Evolutionary conservation across 2,888 invertebrate genomes (phyloP), one percentile per base, ranked within the genome.

Genomic region (Caenorhabditis wallacei): DNA sequence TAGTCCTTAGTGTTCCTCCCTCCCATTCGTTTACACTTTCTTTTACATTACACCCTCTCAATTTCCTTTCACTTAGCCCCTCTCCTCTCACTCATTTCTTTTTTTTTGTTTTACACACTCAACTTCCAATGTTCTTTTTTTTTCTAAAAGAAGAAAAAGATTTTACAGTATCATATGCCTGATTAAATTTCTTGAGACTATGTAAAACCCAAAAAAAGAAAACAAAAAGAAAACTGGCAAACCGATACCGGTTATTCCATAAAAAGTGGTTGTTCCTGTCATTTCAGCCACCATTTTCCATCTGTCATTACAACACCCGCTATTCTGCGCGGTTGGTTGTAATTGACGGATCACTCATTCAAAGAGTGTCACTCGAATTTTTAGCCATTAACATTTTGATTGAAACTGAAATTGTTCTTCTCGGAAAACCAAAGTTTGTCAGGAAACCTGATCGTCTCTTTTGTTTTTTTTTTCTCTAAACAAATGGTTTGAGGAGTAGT

Each of bases 21-120:
- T 48, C n/a, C n/a, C n/a, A n/a, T n/a, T n/a, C 71, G 53, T 54
- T 74, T 74, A 74, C 74, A 74, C 74, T 74, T 35, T 35, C 64
- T 74, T 35, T 35, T 56, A 54, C 46, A 46, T 74, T 46, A 22
- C 48, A 46, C 63, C 30, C 8, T n/a, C n/a, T n/a, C n/a, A n/a
- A 11, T 16, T 48, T 56, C 68, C 66, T 20, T 48, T 40, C 68
- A 20, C 53, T 43, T 46, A 35, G 35, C 30, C 37, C 59, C 24
- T 43, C 40, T 30, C 35, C 51, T 11, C 10, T 30, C 30, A 30
- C 4, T 51, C n/a, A 51, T 40, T 18, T 48, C 30, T 43, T 24
- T 43, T 20, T 22, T 35, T 40, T 40, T 61, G n/a, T 61, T 61
- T 46, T 46, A 61, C 61, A 61, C 40, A 22, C 24, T 24, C 26